Base-by-base conservation (phyloP, 1,140 invertebrate species). In the Eurosta solidaginis region DNA sequence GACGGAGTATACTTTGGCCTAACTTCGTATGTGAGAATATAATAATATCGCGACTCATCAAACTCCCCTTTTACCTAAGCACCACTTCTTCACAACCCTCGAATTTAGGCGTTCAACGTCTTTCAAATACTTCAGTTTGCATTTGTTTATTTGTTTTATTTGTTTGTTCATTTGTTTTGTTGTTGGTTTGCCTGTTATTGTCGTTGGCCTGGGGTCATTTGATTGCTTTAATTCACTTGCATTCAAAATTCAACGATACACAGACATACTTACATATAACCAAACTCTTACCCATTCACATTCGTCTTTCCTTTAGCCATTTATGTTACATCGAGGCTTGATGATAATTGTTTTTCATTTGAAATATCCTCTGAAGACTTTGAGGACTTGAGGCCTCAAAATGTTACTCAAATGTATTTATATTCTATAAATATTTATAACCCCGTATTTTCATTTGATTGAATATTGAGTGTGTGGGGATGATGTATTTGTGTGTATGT, bases 301-400 rank as follows among this genome's bases (percentile, higher is more conserved):
- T 36, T 63, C 29, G 36, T 63, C 54, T 29, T 68, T 14, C 59
- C 49, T 52, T 20, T 25, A 22, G 49, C 10, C 49, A 52, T 5
- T 52, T 52, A 22, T 6, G 49, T 52, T 42, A 68, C 36, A 68
- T 42, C 59, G 33, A 68, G 59, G n/a, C 59, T 68, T 68, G 59
- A 68, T 68, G 59, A 68, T 33, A 29, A 68, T 68, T 68, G 59
- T 68, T 68, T 68, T 68, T 68, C 59, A 68, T 68, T 68, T 68
- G 33, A 40, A 40, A 68, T 68, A 68, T 68, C 29, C 59, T 68
- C 59, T 20, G 33, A 33, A 20, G 59, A 68, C 33, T 68, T 68
- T 20, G 33, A 33, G 17, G 59, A 68, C 33, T 68, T 68, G 59
- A 68, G 59, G 59, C 59, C 33, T 68, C 59, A 42, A 54, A 54